phyloP scores from a whole-genome alignment of 1,140 invertebrate species.

The Ephestia elutella region DNA sequence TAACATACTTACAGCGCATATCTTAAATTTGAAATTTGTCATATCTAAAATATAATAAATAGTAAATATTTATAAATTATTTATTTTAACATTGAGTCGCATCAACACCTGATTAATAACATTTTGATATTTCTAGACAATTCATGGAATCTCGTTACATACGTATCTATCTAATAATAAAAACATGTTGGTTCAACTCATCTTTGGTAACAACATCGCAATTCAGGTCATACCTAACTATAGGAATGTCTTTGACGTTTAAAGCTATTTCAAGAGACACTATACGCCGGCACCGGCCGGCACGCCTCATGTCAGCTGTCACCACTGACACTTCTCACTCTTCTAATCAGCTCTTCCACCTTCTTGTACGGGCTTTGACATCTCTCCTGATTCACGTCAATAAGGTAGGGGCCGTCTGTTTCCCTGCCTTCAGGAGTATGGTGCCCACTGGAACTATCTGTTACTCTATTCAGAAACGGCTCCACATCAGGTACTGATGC shows the following conservation, averaged over 20 bases:
- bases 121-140: too few species aligned
- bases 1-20: constrained; percentile 8
- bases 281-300: constrained; percentile 54
- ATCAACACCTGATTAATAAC: not conserved
- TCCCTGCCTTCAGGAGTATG: constrained; percentile 55
- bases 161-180: not conserved
- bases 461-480: constrained; percentile 48
- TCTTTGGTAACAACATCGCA: not conserved
- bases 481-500: constrained; percentile 41
- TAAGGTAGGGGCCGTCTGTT: constrained; percentile 51
- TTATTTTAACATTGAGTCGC: not conserved
- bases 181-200: not conserved
- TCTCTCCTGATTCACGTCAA: constrained; percentile 43
- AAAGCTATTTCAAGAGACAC: constrained; percentile 52
- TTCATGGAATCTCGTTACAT: too few species aligned
- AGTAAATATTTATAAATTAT: not conserved
- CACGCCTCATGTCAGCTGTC: constrained; percentile 64
- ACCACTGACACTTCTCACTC: constrained; percentile 52
- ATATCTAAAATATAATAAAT: constrained; percentile 3
- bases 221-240: constrained; percentile 6
- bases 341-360: constrained; percentile 56
- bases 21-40: not conserved
- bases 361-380: constrained; percentile 60
- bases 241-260: constrained; percentile 36
- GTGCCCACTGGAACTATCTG: constrained; percentile 49